These are phyloP conservation scores for Platerodrilus igneus DNA, from an alignment of 2,888 invertebrate species.

Conservation along the genomic window DNA sequence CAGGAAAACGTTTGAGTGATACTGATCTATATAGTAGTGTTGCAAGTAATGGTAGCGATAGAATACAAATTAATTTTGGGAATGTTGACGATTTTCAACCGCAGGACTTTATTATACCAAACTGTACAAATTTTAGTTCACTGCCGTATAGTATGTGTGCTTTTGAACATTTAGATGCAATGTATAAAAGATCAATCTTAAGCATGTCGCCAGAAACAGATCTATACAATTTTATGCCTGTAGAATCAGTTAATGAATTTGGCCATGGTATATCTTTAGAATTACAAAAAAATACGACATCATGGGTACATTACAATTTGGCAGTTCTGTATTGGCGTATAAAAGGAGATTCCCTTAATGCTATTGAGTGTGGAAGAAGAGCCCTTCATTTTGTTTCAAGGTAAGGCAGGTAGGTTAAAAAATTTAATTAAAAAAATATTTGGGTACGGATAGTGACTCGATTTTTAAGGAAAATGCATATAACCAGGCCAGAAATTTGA, in stretches of 20 bases:
- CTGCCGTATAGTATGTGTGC: constrained; percentile 59
- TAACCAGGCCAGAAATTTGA: too few relatives aligned
- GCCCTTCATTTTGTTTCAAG: constrained; percentile 72
- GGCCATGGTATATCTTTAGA: constrained; percentile 62
- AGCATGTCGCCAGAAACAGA: constrained; percentile 52
- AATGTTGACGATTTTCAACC: background rate
- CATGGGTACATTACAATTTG: constrained; percentile 76
- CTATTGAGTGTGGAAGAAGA: constrained; percentile 73
- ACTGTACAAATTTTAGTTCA: constrained; percentile 49
- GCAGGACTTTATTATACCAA: constrained; percentile 31
- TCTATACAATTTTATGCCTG: constrained; percentile 47
- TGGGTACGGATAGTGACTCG: too few relatives aligned
- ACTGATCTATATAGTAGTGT: constrained; percentile 65
- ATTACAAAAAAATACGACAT: constrained; percentile 62
- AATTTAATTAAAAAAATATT: too few relatives aligned
- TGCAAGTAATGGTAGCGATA: constrained; percentile 54
- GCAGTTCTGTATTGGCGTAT: constrained; percentile 77
- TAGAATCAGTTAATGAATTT: constrained; percentile 48
- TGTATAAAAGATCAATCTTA: constrained; percentile 51
- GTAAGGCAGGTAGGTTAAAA: too few relatives aligned
- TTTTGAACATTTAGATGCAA: constrained; percentile 60
- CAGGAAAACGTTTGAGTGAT: constrained; percentile 59
- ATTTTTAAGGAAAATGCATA: too few relatives aligned
- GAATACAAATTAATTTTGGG: constrained; percentile 40
- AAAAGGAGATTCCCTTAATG: constrained; percentile 67